A percentile compares a stretch with the other conserved stretches of the same genome.
phyloP scores from a whole-genome alignment of 1,140 invertebrate genomes.

The Phymastichus coffea region DNA sequence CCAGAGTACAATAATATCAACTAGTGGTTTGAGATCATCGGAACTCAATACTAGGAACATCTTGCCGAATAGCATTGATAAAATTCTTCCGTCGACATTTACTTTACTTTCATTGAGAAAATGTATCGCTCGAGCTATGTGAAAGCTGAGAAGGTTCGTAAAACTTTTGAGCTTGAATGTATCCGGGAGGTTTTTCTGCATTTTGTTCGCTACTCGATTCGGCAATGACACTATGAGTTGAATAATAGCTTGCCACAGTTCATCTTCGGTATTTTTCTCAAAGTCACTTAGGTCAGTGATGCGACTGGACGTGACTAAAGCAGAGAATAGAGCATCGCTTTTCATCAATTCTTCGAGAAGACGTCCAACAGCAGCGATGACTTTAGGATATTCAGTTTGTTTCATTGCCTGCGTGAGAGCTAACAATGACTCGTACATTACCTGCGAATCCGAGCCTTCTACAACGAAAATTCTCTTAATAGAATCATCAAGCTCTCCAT shows the following conservation, averaged over 20 bases:
- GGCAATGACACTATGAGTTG: constrained; percentile 68
- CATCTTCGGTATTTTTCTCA: constrained; percentile 34
- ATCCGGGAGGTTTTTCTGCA: constrained; percentile 58
- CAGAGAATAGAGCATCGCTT: constrained; percentile 60
- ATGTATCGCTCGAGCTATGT: constrained; percentile 61
- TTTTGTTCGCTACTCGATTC: constrained; percentile 65
- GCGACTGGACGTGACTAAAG: constrained; percentile 49
- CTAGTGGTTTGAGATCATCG: constrained; percentile 51
- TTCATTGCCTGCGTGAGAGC: constrained; percentile 56
- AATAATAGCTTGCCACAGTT: constrained; percentile 59
- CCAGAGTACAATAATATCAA: constrained; percentile 49
- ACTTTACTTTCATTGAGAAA: constrained; percentile 57
- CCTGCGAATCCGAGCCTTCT: constrained; percentile 53
- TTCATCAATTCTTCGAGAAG: constrained; percentile 58
- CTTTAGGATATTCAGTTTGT: constrained; percentile 38
- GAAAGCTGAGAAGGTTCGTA: constrained; percentile 61
- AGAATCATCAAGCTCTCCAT: constrained; percentile 43
- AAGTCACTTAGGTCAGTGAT: constrained; percentile 18
- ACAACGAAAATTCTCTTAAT: constrained; percentile 55
- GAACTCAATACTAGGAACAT: constrained; percentile 59
- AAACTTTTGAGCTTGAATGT: constrained; percentile 63
- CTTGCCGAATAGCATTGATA: constrained; percentile 64
- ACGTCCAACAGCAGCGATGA: constrained; percentile 44
- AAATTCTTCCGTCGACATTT: constrained; percentile 51
- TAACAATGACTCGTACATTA: constrained; percentile 57